Base-by-base conservation (phyloP, 1,140 invertebrate species). In the Magallana ariakensis region DNA sequence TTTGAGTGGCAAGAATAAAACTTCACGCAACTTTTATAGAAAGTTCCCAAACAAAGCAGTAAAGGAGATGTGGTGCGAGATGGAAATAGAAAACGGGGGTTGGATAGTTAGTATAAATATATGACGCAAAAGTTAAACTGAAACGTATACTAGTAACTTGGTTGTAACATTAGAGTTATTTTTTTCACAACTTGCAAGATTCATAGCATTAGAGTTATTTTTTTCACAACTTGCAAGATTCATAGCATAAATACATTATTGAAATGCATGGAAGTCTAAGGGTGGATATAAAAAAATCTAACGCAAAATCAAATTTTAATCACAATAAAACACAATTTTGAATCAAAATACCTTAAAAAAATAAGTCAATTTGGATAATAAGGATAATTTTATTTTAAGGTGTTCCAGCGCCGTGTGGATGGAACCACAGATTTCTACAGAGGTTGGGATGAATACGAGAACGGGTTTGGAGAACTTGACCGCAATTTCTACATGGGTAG, bases 361-460 rank as follows among this genome's bases (percentile, higher is more conserved):
- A 46, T 46, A 46, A 46, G 33, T 4, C 33, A 46, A 4, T 46
- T 46, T 46, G 33, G 5, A 46, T 46, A 46, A 46, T 46, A 46
- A 46, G 5, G 33, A 46, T 46, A 46, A 46, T 5, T 46, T 46
- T 46, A 5, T 4, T 4, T 4, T 46, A 46, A 84, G 83, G 56
- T 84, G 5, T 54, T 84, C 16, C 83, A 84, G 26, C 57, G 83
- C 15, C 57, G 83, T 26, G 58, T 84, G 15, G 83, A 84, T 46
- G 83, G 83, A 1, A 60, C 55, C 10, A 84, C 83, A 60, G 57
- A 84, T 84, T 84, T 84, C 15, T 60, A 84, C 46, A 26, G 56
- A 16, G 15, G 8, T 7, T 84, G 83, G 83, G 16, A 55, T 1
- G 22, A 22, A 33, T 84, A 84, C 60, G 57, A 60, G 16, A 19